A percentile compares a stretch with the other conserved stretches of the same genome.
phyloP scores from a whole-genome alignment of 2,888 invertebrate species.

The Scaptodrosophila latifasciaeformis region DNA sequence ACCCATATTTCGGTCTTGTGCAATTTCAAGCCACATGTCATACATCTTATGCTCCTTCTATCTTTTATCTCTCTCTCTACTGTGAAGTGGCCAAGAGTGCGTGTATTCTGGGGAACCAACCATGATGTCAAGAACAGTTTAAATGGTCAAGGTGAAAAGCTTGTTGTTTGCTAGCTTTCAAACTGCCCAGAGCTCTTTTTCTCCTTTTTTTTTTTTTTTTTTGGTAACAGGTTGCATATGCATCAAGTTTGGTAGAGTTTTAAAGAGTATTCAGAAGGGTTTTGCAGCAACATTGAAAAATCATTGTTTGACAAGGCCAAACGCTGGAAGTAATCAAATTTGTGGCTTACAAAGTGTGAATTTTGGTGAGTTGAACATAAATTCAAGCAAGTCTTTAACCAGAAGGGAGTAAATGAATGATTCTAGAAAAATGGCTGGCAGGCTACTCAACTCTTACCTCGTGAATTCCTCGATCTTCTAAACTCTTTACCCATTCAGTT shows the following conservation, averaged over 20 bases:
- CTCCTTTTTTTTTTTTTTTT: not conserved
- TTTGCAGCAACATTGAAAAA: conserved; percentile 48
- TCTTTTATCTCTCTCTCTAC: too few species aligned
- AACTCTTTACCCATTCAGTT: conserved; percentile 5
- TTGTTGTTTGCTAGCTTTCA: conserved; percentile 7
- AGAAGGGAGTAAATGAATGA: too few species aligned
- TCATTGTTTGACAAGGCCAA: conserved; percentile 26
- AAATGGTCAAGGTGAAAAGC: conserved; percentile 42
- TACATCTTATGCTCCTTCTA: not conserved
- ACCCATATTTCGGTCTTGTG: not conserved
- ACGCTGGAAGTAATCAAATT: too few species aligned
- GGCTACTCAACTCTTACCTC: too few species aligned
- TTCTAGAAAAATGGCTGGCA: not conserved
- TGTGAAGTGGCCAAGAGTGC: too few species aligned
- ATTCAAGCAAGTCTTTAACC: too few species aligned
- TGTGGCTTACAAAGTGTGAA: too few species aligned
- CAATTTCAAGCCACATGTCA: conserved; percentile 2
- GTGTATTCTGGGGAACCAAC: conserved; percentile 22
- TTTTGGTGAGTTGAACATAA: too few species aligned
- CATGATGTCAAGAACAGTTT: conserved; percentile 43
- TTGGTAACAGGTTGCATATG: conserved; percentile 35
- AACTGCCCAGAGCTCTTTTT: not conserved
- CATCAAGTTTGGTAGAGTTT: conserved; percentile 3
- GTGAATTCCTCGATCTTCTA: too few species aligned
- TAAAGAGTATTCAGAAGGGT: too few species aligned